Evolutionary conservation across 2,113 vertebrate species (phyloP).

Genomic region (Phasianus colchicus): DNA sequence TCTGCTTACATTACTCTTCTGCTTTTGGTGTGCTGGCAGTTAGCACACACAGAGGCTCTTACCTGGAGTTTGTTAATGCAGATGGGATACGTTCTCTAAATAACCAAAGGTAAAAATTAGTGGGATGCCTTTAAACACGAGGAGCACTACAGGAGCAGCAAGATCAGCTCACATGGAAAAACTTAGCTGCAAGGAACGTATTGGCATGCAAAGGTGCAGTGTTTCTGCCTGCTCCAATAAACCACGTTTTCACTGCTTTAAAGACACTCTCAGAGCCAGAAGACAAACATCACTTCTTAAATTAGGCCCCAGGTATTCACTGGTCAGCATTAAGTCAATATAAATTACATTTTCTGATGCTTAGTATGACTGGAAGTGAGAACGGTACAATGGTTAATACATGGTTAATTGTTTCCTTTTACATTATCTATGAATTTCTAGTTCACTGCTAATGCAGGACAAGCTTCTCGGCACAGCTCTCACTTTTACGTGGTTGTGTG

Average conservation of each 20-base stretch:
- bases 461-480: background rate
- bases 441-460: background rate
- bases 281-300: constrained; percentile 1
- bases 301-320: background rate
- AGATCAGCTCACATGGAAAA: constrained; percentile 25
- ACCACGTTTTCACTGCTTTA: background rate
- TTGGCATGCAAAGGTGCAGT: constrained; percentile 30
- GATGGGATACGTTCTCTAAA: background rate
- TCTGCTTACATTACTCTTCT: background rate
- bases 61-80: background rate
- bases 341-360: background rate
- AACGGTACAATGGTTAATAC: background rate
- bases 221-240: constrained; percentile 7
- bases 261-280: background rate
- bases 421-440: background rate
- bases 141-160: constrained; percentile 15
- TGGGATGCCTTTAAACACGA: background rate
- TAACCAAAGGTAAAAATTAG: constrained; percentile 8
- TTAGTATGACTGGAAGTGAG: background rate
- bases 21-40: background rate
- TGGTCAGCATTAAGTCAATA: background rate
- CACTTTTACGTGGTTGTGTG: background rate
- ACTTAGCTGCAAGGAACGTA: constrained; percentile 13
- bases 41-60: background rate
- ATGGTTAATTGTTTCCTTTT: background rate